Evolutionary conservation across 2,113 vertebrate genomes (phyloP).

Genomic region (Pelmatolapia mariae): DNA sequence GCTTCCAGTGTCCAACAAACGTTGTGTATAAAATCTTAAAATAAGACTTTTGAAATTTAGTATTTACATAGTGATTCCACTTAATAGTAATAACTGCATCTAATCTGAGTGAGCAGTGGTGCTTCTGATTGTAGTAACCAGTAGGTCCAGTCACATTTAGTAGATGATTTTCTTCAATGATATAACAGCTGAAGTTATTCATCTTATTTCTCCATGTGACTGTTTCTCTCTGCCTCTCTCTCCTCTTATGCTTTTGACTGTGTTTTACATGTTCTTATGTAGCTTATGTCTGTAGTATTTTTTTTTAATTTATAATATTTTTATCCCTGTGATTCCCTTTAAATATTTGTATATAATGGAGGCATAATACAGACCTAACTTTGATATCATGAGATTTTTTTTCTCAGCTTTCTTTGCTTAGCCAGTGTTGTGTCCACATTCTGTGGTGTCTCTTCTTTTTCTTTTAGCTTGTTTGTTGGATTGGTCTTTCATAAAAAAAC

Average conservation of each 20-base stretch:
- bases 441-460: neutral
- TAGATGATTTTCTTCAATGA: neutral
- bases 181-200: neutral
- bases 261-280: neutral
- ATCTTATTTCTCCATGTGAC: accelerated
- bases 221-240: neutral
- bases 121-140: neutral
- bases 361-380: neutral
- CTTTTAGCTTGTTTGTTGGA: neutral
- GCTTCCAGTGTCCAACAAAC: neutral
- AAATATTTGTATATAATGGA: neutral
- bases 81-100: neutral
- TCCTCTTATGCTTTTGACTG: neutral
- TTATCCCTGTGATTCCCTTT: neutral
- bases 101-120: neutral
- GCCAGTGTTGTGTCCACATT: neutral
- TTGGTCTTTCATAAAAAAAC: neutral
- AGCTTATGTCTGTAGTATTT: accelerated
- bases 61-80: neutral
- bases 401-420: neutral
- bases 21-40: neutral
- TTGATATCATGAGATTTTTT: neutral
- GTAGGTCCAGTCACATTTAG: accelerated
- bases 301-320: neutral
- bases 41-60: neutral